phyloP scores from a whole-genome alignment of 1,140 invertebrate genomes.

The Colletes latitarsis region DNA sequence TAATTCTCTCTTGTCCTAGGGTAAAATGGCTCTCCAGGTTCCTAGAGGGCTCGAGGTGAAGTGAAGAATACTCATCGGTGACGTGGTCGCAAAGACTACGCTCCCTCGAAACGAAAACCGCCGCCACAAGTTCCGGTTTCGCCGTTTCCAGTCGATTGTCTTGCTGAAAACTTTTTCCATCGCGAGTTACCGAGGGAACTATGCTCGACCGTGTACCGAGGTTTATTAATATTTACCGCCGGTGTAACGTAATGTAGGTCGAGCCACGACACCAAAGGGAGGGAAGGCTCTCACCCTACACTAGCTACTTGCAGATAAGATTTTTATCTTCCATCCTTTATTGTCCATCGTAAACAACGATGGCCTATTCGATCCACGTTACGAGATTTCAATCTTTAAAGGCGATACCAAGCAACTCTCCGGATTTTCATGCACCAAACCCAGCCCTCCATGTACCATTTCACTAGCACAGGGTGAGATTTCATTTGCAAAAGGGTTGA shows the following conservation, averaged over 20 bases:
- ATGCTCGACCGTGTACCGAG: background rate
- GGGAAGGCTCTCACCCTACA: background rate
- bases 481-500: too few species aligned
- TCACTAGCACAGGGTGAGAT: too few species aligned
- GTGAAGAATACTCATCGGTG: background rate
- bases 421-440: too few species aligned
- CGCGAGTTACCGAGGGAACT: background rate
- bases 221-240: constrained; percentile 28
- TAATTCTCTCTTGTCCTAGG: too few species aligned
- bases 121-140: too few species aligned
- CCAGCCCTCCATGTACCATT: too few species aligned
- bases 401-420: background rate
- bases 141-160: background rate
- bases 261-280: constrained; percentile 10
- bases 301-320: background rate
- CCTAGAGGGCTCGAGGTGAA: background rate
- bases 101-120: background rate
- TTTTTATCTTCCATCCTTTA: constrained; percentile 20
- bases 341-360: constrained; percentile 15
- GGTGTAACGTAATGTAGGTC: constrained; percentile 22
- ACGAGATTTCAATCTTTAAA: background rate
- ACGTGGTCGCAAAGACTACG: background rate
- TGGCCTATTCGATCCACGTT: background rate
- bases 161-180: constrained; percentile 9
- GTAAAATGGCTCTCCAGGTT: background rate